phyloP scores from a whole-genome alignment of 2,113 vertebrate species.

The Gavia stellata region DNA sequence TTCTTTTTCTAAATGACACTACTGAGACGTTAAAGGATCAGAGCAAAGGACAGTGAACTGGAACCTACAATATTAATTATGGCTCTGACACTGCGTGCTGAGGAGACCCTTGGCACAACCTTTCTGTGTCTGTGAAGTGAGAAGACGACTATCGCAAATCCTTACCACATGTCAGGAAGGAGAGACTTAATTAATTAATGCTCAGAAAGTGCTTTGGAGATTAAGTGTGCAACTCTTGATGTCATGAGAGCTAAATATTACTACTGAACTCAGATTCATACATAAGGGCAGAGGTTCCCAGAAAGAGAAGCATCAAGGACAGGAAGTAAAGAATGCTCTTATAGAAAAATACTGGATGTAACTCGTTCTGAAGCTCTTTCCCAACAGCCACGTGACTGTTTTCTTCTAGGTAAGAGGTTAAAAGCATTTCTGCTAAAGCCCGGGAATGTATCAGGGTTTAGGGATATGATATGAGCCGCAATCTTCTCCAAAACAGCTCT shows the following conservation, averaged over 20 bases:
- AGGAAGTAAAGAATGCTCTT: not conserved
- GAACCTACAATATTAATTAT: not conserved
- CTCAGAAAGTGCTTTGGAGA: not conserved
- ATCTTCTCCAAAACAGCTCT: not conserved
- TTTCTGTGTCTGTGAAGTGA: not conserved
- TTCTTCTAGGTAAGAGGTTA: not conserved
- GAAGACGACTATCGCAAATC: not conserved
- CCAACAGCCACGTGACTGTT: not conserved
- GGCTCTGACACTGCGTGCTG: not conserved
- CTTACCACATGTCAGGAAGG: not conserved
- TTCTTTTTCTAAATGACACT: not conserved
- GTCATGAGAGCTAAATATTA: not conserved
- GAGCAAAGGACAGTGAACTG: not conserved
- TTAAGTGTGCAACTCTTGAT: not conserved
- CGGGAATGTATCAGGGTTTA: not conserved
- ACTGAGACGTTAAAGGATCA: not conserved
- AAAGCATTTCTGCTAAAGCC: conserved; percentile 17
- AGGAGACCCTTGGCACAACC: not conserved
- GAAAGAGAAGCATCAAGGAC: not conserved
- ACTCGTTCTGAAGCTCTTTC: not conserved
- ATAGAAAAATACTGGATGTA: not conserved
- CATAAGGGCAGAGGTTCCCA: not conserved
- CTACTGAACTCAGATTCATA: not conserved
- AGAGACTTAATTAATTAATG: conserved; percentile 10
- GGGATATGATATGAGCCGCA: not conserved